A percentile compares a stretch with the other conserved stretches of the same genome.
Conservation (phyloP, 2,113 vertebrate genomes). For the Mixornis gularis region DNA sequence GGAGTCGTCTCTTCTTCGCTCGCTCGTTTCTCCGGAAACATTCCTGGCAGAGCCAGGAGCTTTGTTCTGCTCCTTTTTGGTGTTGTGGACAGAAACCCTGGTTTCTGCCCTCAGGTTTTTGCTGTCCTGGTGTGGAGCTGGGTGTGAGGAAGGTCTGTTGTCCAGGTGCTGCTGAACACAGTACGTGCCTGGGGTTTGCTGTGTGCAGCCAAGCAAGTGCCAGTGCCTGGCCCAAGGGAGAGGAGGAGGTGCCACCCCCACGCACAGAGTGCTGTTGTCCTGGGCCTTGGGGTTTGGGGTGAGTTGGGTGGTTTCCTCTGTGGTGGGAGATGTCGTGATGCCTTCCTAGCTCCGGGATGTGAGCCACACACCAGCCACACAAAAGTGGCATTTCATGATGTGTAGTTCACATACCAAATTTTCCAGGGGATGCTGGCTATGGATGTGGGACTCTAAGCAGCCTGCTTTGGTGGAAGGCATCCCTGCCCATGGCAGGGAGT, state of each 20-base stretch:
- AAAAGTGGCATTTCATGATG: neutral
- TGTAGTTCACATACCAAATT: rapidly evolving
- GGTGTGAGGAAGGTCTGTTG: neutral
- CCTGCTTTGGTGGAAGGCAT: neutral
- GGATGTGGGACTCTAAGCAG: neutral
- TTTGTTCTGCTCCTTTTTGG: neutral
- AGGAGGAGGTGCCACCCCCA: rapidly evolving
- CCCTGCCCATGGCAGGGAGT: neutral
- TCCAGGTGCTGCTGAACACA: rapidly evolving
- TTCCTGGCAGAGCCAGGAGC: neutral
- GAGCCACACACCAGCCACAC: neutral
- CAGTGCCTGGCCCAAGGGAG: neutral
- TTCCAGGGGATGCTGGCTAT: neutral
- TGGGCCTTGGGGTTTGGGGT: neutral
- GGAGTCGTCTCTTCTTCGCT: rapidly evolving
- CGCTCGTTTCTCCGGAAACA: neutral
- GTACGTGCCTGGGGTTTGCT: rapidly evolving
- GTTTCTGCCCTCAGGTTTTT: neutral
- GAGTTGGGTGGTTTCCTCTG: neutral
- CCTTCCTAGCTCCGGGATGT: neutral
- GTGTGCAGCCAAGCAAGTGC: rapidly evolving
- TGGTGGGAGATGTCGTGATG: neutral
- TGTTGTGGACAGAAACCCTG: neutral
- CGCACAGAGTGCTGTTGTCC: rapidly evolving
- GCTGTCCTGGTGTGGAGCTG: neutral